phyloP scores from a whole-genome alignment of 1,140 invertebrate genomes.

The Bacillus rossius region DNA sequence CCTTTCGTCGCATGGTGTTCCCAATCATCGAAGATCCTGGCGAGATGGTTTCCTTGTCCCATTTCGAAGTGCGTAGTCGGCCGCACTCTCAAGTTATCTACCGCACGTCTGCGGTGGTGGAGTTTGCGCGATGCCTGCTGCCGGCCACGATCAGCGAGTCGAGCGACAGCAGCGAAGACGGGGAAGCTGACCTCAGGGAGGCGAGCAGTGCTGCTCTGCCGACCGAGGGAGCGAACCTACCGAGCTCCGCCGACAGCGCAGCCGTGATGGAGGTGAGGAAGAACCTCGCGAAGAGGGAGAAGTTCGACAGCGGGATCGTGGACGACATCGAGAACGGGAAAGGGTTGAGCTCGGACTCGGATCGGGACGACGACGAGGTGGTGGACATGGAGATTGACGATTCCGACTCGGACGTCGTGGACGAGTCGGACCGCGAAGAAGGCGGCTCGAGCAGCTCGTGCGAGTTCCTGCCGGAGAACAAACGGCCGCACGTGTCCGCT shows the following conservation, averaged over 20 bases:
- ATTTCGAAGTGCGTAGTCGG: no score
- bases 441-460: background rate
- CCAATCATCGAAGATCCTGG: slow-evolving; percentile 36
- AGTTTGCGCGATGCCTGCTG: no score
- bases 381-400: slow-evolving; percentile 11
- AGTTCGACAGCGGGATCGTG: slow-evolving; percentile 52
- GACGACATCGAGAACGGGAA: slow-evolving; percentile 40
- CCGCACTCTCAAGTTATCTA: no score
- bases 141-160: no score
- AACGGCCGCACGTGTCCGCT: background rate
- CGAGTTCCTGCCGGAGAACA: slow-evolving; percentile 10
- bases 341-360: slow-evolving; percentile 21
- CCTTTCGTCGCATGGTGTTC: slow-evolving; percentile 32
- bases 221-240: background rate
- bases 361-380: slow-evolving; percentile 11
- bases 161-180: no score
- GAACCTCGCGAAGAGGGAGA: slow-evolving; percentile 45
- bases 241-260: background rate
- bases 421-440: slow-evolving; percentile 8
- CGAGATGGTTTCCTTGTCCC: slow-evolving; percentile 1
- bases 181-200: no score
- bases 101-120: no score
- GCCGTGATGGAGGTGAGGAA: slow-evolving; percentile 21
- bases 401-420: slow-evolving; percentile 20
- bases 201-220: no score